Evolutionary conservation across 2,888 invertebrate genomes (phyloP).

Genomic region (Beris chalybata): DNA sequence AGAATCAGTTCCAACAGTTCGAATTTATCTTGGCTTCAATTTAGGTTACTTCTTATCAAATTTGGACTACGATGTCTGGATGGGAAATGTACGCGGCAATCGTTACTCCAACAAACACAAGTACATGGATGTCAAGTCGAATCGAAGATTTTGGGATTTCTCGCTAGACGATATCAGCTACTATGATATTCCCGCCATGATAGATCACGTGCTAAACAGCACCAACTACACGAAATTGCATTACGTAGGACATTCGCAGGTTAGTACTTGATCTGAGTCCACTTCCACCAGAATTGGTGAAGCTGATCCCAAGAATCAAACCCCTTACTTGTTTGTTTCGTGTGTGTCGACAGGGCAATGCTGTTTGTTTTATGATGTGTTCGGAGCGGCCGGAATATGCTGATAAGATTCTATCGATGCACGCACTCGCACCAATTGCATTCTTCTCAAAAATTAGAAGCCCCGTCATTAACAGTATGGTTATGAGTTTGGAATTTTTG

Average conservation of each 20-base stretch:
- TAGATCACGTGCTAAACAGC: conserved; percentile 55
- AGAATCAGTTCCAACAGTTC: too few relatives aligned
- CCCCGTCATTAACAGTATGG: conserved; percentile 48
- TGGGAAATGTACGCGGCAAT: conserved; percentile 43
- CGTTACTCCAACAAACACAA: conserved; percentile 40
- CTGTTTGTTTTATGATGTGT: conserved; percentile 61
- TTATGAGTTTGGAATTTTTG: conserved; percentile 52
- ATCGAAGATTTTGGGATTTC: conserved; percentile 35
- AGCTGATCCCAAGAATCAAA: too few relatives aligned
- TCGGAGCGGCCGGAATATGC: conserved; percentile 60
- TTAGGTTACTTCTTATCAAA: conserved; percentile 32
- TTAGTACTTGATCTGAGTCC: background rate
- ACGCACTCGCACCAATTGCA: conserved; percentile 64
- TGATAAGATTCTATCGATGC: conserved; percentile 59
- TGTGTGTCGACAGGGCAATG: conserved; percentile 61
- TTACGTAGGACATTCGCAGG: conserved; percentile 62
- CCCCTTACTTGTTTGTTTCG: background rate
- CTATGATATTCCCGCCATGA: conserved; percentile 60
- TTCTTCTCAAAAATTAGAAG: conserved; percentile 57
- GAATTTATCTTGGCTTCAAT: background rate
- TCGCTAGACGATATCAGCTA: conserved; percentile 60
- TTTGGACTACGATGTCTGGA: conserved; percentile 42
- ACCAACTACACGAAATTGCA: conserved; percentile 57
- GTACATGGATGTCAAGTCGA: conserved; percentile 24
- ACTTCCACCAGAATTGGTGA: background rate